phyloP scores from a whole-genome alignment of 2,113 vertebrate genomes.

The Thermophis baileyi region DNA sequence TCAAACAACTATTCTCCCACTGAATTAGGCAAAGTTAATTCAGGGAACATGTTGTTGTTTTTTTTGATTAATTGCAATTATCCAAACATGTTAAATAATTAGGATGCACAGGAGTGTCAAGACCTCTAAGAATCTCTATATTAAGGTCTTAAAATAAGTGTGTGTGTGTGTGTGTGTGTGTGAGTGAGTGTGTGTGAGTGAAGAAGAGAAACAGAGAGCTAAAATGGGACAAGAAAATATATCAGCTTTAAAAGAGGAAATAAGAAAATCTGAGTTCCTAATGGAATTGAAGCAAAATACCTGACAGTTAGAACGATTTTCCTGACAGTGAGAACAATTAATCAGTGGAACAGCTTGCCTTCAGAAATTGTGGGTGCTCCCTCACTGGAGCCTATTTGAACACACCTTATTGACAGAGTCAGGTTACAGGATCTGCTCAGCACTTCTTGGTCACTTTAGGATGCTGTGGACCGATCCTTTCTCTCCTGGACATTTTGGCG shows the following conservation, averaged over 20 bases:
- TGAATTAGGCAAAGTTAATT: not conserved
- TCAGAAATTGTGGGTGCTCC: too few relatives aligned
- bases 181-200: not conserved
- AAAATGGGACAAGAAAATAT: not conserved
- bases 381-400: too few relatives aligned
- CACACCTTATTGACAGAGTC: too few relatives aligned
- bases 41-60: not conserved
- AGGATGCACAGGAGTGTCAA: not conserved
- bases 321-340: too few relatives aligned
- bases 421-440: too few relatives aligned
- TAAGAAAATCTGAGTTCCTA: not conserved
- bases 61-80: slow-evolving; percentile 7
- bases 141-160: not conserved
- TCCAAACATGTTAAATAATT: not conserved
- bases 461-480: too few relatives aligned
- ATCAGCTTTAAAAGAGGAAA: not conserved
- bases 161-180: not conserved
- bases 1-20: not conserved
- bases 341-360: too few relatives aligned
- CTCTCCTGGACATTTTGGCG: too few relatives aligned
- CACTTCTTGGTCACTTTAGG: too few relatives aligned
- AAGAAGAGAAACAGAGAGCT: not conserved
- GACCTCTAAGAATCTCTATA: not conserved
- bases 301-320: too few relatives aligned
- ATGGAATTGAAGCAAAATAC: not conserved